phyloP scores from a whole-genome alignment of 2,888 invertebrate species.

The Oxytorus armatus region DNA sequence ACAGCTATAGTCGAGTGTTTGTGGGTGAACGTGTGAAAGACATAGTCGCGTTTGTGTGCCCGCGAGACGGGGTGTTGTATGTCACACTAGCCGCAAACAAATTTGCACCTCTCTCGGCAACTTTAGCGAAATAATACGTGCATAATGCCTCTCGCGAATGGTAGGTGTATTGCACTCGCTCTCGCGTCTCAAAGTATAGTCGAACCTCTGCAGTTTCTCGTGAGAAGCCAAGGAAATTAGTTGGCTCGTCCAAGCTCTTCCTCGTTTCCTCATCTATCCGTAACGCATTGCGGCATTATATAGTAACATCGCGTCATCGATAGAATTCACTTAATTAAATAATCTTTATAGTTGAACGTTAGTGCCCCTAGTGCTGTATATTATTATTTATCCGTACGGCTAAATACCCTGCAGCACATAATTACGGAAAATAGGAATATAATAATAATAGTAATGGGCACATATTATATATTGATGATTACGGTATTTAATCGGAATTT shows the following conservation, averaged over 20 bases:
- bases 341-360: constrained; percentile 12
- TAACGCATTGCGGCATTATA: constrained; percentile 35
- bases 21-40: constrained; percentile 44
- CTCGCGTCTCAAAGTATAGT: constrained; percentile 4
- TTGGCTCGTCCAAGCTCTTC: constrained; percentile 12
- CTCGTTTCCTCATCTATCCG: constrained; percentile 58
- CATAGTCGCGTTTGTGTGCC: constrained; percentile 17
- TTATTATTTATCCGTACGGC: too few relatives aligned
- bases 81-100: not conserved
- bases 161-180: constrained; percentile 11
- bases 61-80: constrained; percentile 11
- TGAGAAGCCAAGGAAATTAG: constrained; percentile 68
- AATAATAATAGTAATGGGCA: not conserved
- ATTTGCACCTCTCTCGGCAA: not conserved
- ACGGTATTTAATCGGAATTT: constrained; percentile 25
- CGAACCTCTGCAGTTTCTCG: constrained; percentile 59
- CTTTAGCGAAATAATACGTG: constrained; percentile 20
- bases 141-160: constrained; percentile 51
- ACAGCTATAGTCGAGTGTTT: not conserved
- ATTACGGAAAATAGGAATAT: constrained; percentile 1
- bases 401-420: not conserved
- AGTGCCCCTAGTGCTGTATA: too few relatives aligned
- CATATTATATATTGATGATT: not conserved
- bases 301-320: constrained; percentile 10
- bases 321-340: constrained; percentile 35